Conservation (phyloP, 1,140 invertebrate genomes). For the Leptopilina clavipes region DNA sequence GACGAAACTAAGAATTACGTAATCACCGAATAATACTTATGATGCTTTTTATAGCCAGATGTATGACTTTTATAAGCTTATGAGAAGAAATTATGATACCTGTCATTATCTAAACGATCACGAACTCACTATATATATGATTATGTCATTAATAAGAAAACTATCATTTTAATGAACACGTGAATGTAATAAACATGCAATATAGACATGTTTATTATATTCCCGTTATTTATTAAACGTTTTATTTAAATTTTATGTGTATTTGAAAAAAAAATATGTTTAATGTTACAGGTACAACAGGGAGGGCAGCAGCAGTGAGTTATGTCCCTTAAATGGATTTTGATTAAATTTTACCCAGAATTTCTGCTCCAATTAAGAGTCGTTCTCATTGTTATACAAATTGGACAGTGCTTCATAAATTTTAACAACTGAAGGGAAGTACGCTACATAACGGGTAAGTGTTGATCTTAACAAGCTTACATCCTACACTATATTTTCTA, state of each 20-base stretch:
- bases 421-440: constrained; percentile 22
- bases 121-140: neutral
- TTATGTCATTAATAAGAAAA: neutral
- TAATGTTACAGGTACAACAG: neutral
- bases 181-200: neutral
- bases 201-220: neutral
- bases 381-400: constrained; percentile 21
- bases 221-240: neutral
- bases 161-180: neutral
- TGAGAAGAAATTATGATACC: neutral
- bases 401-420: constrained; percentile 9
- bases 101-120: constrained; percentile 6
- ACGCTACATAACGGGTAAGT: constrained; percentile 15
- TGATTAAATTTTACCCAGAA: constrained; percentile 1
- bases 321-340: neutral
- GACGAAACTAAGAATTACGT: neutral
- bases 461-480: constrained; percentile 7
- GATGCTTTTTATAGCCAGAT: neutral
- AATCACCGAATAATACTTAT: neutral
- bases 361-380: constrained; percentile 25
- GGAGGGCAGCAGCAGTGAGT: neutral
- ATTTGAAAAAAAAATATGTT: neutral
- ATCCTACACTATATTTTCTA: constrained; percentile 18
- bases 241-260: neutral
- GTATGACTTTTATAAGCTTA: neutral